Base-by-base conservation (phyloP, 2,797 vertebrate species). In the Eulemur coronatus region DNA sequence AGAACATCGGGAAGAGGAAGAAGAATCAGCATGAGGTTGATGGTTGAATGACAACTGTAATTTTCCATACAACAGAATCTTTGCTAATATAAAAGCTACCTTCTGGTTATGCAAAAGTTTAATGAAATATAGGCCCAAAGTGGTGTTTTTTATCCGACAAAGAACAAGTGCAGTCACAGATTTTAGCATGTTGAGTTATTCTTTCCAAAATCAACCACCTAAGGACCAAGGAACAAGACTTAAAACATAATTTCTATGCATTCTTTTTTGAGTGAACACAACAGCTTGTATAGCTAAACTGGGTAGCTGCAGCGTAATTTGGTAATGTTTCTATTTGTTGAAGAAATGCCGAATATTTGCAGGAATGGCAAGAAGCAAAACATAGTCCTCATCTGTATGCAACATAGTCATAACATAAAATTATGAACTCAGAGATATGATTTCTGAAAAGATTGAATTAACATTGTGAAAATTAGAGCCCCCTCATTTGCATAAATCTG, bases 381-480 rank as follows among this genome's bases (percentile, higher is more conserved):
- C 90, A 97, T 28, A 97, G 82, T 48, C 80, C 88, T 96, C 97
- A 98, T 97, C 95, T 96, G 95, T 97, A 97, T 97, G 95, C 95
- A 89, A 63, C 22, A 22, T 69, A 97, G 96, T 97, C 96, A 97
- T 95, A 98, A 97, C 96, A 97, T 93, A 87, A 97, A 96, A 97
- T 97, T 95, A 97, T 91, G 67, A 96, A 30, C 90, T 97, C 90
- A 94, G 97, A 97, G 97, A 97, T 96, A 97, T 95, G 95, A 97
- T 97, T 97, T 97, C 93, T 98, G 95, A 95, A 97, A 95, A 96
- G 94, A 97, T 87, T 90, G 89, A 96, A 97, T 97, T 97, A 97
- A 96, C 94, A 92, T 76, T 95, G 95, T 94, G 92, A 92, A 95
- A 86, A 97, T 97, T 88, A 82, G 89, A 97, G 85, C 43, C 82